Base-by-base conservation (phyloP, 2,113 vertebrate genomes). In the Baryphthengus martii region DNA sequence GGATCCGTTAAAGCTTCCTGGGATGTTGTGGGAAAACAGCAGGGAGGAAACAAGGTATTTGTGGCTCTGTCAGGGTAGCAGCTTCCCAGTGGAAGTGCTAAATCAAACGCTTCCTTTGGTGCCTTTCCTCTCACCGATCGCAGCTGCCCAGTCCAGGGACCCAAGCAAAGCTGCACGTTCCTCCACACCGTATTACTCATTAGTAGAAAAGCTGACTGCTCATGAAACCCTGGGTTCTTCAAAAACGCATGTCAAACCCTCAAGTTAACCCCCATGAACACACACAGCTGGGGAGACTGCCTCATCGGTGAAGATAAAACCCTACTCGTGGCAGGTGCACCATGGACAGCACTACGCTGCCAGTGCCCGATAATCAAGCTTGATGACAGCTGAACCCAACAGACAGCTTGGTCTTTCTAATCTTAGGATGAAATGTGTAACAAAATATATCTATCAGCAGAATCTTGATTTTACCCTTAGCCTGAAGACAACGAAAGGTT, bases 21-120 rank as follows among this genome's bases (percentile, higher is more conserved):
- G 33, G 19, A 89, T 4, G 33, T 11, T 62, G 55, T 72, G 80
- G 76, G 85, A 94, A 89, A 92, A 85, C 0, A 90, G 25, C 49
- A 85, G 29, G 10, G 35, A 94, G 89, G 87, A 94, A 93, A 80
- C 53, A 89, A 68, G 62, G 80, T 79, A 86, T 76, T 79, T 7
- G 17, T 33, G 63, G 39, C 80, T 88, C 75, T 52, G 88, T 50
- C 44, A 58, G 58, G 17, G 44, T 6, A 71, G 42, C 55, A 76
- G 63, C 55, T 77, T 94, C 79, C 80, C 58, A 33, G 42, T 53
- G 83, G 80, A 95, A 92, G 78, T 23, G 53, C 47, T 75, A 63
- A 90, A 91, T 83, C 76, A 79, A 83, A 86, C 3, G 3, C 39
- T 91, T 91, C 92, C 79, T 80, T 24, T 42, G 33, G 28, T 76